Evolutionary conservation across 2,797 vertebrate genomes (phyloP).

Genomic region (Neoniphon sammara): DNA sequence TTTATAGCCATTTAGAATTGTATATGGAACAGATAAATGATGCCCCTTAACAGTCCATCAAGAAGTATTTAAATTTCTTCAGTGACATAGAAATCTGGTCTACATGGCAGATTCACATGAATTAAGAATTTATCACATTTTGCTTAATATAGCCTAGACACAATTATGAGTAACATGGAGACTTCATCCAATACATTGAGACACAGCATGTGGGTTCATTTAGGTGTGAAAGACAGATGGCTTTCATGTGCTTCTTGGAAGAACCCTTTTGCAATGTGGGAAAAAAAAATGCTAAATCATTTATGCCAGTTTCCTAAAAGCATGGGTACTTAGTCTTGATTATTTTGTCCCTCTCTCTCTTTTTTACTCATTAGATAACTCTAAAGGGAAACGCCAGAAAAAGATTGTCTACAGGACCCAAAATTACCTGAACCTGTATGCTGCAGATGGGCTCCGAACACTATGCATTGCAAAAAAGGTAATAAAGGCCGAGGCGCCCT

Average conservation of each 20-base stretch:
- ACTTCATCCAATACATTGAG: slow-evolving; percentile 31
- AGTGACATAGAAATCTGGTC: not conserved
- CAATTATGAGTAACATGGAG: slow-evolving; percentile 29
- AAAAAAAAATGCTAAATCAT: slow-evolving; percentile 34
- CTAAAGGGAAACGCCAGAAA: slow-evolving; percentile 90
- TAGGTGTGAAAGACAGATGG: slow-evolving; percentile 72
- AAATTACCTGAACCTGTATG: slow-evolving; percentile 94
- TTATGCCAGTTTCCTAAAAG: slow-evolving; percentile 34
- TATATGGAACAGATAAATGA: not conserved
- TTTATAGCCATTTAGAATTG: not conserved
- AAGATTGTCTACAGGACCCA: slow-evolving; percentile 93
- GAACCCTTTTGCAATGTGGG: slow-evolving; percentile 44
- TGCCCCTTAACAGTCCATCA: not conserved
- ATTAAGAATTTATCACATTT: not conserved
- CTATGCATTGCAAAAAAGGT: slow-evolving; percentile 98
- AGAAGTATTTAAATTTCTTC: not conserved
- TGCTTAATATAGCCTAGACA: not conserved
- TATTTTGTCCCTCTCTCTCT: slow-evolving; percentile 13
- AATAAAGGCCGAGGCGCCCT: slow-evolving; percentile 46
- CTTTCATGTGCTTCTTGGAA: slow-evolving; percentile 56
- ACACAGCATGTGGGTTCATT: slow-evolving; percentile 43
- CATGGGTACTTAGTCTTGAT: slow-evolving; percentile 15
- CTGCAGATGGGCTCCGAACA: slow-evolving; percentile 93
- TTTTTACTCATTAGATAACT: slow-evolving; percentile 82
- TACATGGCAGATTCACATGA: not conserved